Base-by-base conservation (phyloP, 2,113 vertebrate genomes). In the Strix aluco region DNA sequence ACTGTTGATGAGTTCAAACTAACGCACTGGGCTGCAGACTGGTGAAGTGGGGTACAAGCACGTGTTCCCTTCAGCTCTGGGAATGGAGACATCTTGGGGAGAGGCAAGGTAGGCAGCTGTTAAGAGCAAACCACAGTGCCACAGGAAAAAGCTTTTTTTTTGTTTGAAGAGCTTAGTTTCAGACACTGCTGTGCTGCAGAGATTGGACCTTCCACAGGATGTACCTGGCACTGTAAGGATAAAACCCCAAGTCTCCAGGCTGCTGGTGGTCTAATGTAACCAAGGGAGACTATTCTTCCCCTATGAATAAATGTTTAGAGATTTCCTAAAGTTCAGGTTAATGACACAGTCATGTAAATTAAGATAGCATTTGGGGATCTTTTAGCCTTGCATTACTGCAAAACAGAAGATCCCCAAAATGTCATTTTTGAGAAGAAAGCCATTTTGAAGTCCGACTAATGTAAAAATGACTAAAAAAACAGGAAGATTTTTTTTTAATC, bases 21-120 rank as follows among this genome's bases (percentile, higher is more conserved):
- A 46, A n/a, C 0, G 0, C 0, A 1, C 17, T 34, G 12, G 57
- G 42, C 52, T 36, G 59, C 30, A 78, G 30, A 21, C 7, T 3
- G 9, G 12, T 10, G 34, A 85, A 42, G 44, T 22, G 18, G 13
- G 23, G 4, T 13, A 26, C 30, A n/a, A 58, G 6, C 30, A 38
- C 1, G 1, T 4, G 13, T 1, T 90, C 18, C 55, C 32, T 34
- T 47, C 25, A 30, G 36, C 54, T 42, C 36, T 46, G 34, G 30
- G 40, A 8, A 73, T 13, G 16, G n/a, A 88, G 23, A 79, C 8
- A 18, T 49, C 58, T 62, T 15, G 4, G 34, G 40, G 90, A 57
- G 40, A 65, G 36, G 52, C 30, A 23, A 86, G 16, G 46, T 58
- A 25, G 49, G 49, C 12, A 88, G 52, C 47, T 82, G 14, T 27